Evolutionary conservation across 2,888 invertebrate species (phyloP), one percentile per base, ranked within the genome.

Genomic region (Agrochola macilenta): DNA sequence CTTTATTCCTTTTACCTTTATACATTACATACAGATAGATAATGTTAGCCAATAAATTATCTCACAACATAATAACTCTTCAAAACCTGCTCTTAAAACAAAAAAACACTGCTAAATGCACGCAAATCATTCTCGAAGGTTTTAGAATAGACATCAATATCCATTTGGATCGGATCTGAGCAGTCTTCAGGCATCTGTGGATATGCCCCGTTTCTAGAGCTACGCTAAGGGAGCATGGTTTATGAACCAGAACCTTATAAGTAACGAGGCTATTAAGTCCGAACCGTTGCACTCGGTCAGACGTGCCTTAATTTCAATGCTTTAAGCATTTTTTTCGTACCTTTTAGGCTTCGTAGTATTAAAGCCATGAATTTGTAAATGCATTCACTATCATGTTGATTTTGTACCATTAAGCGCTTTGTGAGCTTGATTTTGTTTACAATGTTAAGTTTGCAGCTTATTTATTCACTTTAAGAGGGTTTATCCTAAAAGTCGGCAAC

Each of bases 171-270:
- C 61, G 71, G 52, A 71, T 76, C 79, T 69, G 73, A 46, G 61
- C 39, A 64, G 82, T 78, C 68, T 80, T 78, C 61, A 46, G 72
- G 49, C 60, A 69, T 70, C 78, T 74, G 81, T 79, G 73, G 77
- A 85, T 82, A 82, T 78, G 75, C 69, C 65, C 63, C 71, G 76
- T 69, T 85, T 73, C 70, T 72, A 74, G 79, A 85, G 78, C 79
- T 74, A 83, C 81, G 81, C 79, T 74, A 79, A 87, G 82, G 82
- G 88, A 88, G 74, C 84, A 87, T 89, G 83, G 83, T 90, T 91
- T 91, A 91, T 91, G 91, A 82, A 83, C 87, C 88, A 89, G 89
- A 91, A 91, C 92, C 90, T 90, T 90, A 89, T 90, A 89, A 90
- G 80, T 90, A 90, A 92, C 88, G 92, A 78, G 87, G 84, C 88